Evolutionary conservation across 2,113 vertebrate genomes (phyloP).

Genomic region (Cyphotilapia sp.): DNA sequence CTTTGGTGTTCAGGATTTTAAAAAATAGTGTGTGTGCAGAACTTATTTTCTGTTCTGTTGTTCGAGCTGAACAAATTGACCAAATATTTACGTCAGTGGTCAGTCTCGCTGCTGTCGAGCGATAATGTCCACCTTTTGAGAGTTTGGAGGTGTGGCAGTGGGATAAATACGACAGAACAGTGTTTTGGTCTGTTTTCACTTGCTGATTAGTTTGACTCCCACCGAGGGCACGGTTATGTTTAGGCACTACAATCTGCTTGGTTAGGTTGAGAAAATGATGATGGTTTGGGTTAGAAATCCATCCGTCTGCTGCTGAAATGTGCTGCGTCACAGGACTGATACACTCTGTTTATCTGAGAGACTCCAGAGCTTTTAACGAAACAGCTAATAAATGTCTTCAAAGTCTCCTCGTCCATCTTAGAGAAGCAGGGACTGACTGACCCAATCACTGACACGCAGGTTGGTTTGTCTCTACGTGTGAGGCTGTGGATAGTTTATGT

Average conservation of each 20-base stretch:
- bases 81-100: not conserved
- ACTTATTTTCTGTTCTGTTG: not conserved
- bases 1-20: not conserved
- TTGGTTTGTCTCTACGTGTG: not conserved
- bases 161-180: not conserved
- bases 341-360: not conserved
- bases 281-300: not conserved
- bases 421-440: not conserved
- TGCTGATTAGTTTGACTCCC: not conserved
- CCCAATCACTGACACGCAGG: not conserved
- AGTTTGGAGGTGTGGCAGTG: not conserved
- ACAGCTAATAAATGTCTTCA: not conserved
- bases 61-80: not conserved
- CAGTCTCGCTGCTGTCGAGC: not conserved
- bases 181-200: not conserved
- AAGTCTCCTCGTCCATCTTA: not conserved
- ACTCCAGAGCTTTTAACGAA: not conserved
- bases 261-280: not conserved
- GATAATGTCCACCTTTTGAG: not conserved
- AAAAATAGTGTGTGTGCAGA: not conserved
- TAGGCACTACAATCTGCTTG: not conserved
- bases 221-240: not conserved
- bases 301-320: not conserved
- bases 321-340: not conserved
- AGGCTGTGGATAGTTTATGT: not conserved